Conservation (phyloP, 2,113 vertebrate genomes). For the Toxotes jaculatrix region DNA sequence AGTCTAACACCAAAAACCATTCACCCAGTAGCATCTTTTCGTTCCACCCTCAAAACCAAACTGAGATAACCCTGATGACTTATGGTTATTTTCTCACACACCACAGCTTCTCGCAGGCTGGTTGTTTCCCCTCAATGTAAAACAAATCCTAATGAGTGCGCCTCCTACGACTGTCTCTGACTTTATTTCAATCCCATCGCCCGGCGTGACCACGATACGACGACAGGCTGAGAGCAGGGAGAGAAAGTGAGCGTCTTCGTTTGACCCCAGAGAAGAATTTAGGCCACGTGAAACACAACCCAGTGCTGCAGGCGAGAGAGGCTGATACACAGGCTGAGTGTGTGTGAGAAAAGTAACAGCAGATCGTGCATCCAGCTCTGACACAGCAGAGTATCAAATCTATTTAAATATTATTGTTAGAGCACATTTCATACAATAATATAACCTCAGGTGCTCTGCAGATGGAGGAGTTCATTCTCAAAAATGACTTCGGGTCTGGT, state of each 20-base stretch:
- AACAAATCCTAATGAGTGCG: not conserved
- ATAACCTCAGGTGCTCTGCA: not conserved
- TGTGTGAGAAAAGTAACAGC: not conserved
- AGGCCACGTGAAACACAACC: conserved; percentile 46
- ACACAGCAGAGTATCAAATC: not conserved
- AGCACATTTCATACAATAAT: conserved; percentile 10
- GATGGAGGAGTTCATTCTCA: not conserved
- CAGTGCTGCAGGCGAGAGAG: not conserved
- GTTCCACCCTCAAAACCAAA: not conserved
- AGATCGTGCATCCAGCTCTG: not conserved
- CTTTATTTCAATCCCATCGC: not conserved
- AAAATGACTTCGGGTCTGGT: not conserved
- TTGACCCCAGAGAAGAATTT: conserved; percentile 26
- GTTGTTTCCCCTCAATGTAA: not conserved
- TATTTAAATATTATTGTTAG: conserved; percentile 31
- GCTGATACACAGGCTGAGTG: not conserved
- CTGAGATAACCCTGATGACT: too few species aligned
- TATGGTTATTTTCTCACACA: too few species aligned
- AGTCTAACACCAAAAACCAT: not conserved
- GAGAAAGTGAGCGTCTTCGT: not conserved
- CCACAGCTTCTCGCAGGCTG: not conserved
- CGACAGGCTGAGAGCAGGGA: conserved; percentile 10
- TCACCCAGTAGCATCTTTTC: not conserved
- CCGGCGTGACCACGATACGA: not conserved
- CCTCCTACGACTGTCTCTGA: not conserved